phyloP scores from a whole-genome alignment of 2,113 vertebrate genomes.

The Dicentrarchus labrax region DNA sequence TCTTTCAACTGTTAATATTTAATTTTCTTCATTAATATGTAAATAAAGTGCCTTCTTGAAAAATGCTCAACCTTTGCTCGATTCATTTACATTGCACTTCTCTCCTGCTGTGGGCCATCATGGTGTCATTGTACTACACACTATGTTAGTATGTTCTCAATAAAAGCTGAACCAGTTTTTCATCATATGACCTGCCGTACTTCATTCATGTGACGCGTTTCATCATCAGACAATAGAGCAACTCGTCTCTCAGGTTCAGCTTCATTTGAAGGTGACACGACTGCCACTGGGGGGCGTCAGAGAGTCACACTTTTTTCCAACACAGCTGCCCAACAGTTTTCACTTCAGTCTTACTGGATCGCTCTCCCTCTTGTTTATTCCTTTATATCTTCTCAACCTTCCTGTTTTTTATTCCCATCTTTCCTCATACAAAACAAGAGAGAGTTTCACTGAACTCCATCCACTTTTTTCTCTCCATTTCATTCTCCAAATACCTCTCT shows the following conservation, averaged over 20 bases:
- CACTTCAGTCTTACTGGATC: neutral
- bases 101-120: neutral
- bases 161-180: neutral
- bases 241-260: neutral
- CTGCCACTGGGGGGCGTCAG: conserved; percentile 56
- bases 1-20: neutral
- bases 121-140: neutral
- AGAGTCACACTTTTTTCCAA: neutral
- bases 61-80: neutral
- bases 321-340: neutral
- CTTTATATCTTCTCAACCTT: neutral
- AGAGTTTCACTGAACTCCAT: neutral
- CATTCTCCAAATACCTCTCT: too few relatives aligned
- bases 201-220: neutral
- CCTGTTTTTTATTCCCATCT: neutral
- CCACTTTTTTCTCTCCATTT: neutral
- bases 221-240: neutral
- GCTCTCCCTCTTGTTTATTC: neutral
- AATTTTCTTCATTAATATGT: neutral
- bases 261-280: neutral
- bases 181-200: too few relatives aligned
- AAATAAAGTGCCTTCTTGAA: neutral
- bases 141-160: neutral
- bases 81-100: neutral
- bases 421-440: neutral